Percentiles rank a stretch among this genome's conserved stretches.
Evolutionary conservation across 1,140 invertebrate genomes (phyloP).

Genomic region (Pantala flavescens): DNA sequence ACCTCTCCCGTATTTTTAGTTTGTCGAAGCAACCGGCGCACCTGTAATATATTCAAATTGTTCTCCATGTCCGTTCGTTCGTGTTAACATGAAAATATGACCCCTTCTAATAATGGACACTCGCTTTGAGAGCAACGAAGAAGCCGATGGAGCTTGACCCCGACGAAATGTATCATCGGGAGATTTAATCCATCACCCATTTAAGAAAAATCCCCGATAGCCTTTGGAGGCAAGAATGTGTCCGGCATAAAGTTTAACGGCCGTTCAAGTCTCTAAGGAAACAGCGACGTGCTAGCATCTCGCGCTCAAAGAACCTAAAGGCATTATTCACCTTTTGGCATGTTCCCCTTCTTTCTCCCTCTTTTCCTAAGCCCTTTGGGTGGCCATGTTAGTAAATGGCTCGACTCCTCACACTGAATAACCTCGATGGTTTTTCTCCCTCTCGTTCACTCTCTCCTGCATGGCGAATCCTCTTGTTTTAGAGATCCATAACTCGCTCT

Average conservation of each 20-base stretch:
- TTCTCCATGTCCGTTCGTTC: too few species aligned
- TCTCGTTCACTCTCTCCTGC: not conserved
- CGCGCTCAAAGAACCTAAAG: not conserved
- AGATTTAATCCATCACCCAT: too few species aligned
- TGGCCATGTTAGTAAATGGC: not conserved
- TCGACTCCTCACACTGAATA: not conserved
- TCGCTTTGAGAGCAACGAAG: too few species aligned
- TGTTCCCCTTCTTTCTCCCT: not conserved
- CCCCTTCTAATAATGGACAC: too few species aligned
- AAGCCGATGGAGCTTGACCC: too few species aligned
- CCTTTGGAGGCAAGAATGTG: not conserved
- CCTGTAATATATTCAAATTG: too few species aligned
- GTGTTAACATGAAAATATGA: too few species aligned
- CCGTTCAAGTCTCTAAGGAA: conserved; percentile 1
- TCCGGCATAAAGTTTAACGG: not conserved
- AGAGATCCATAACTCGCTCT: conserved; percentile 8
- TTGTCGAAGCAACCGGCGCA: too few species aligned
- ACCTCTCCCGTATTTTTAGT: too few species aligned
- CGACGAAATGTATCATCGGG: too few species aligned
- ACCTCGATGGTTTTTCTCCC: not conserved
- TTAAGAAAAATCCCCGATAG: not conserved
- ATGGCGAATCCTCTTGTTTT: conserved; percentile 4
- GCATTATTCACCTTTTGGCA: not conserved
- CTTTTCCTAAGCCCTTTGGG: not conserved
- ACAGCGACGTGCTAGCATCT: not conserved